phyloP scores from a whole-genome alignment of 2,888 invertebrate genomes.

The Leistus spinibarbis region DNA sequence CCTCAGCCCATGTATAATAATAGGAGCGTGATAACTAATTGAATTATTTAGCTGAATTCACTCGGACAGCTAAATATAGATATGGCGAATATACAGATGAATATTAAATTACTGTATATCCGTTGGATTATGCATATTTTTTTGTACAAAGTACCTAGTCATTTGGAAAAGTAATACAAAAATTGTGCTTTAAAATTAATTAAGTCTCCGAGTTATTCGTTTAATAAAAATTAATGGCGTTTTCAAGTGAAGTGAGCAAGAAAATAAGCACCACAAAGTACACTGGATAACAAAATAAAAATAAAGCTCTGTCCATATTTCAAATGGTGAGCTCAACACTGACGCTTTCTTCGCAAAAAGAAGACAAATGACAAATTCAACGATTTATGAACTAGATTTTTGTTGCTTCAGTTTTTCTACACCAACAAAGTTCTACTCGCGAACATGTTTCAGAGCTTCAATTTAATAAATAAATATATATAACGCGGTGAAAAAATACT shows the following conservation, averaged over 20 bases:
- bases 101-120: neutral
- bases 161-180: neutral
- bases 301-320: neutral
- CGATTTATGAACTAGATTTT: neutral
- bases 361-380: conserved; percentile 6
- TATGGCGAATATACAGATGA: neutral
- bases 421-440: neutral
- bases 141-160: neutral
- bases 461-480: conserved; percentile 4
- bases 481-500: neutral
- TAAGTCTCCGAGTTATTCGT: neutral
- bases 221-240: neutral
- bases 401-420: neutral
- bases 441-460: neutral
- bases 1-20: neutral
- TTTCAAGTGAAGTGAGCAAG: neutral
- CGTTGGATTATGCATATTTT: neutral
- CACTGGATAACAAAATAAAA: neutral
- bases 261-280: neutral
- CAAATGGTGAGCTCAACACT: neutral
- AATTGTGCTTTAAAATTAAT: neutral
- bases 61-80: neutral
- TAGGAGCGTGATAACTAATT: neutral
- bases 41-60: neutral
- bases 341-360: neutral